Evolutionary conservation across 2,797 vertebrate genomes (phyloP).

Genomic region (Siniperca obscura): DNA sequence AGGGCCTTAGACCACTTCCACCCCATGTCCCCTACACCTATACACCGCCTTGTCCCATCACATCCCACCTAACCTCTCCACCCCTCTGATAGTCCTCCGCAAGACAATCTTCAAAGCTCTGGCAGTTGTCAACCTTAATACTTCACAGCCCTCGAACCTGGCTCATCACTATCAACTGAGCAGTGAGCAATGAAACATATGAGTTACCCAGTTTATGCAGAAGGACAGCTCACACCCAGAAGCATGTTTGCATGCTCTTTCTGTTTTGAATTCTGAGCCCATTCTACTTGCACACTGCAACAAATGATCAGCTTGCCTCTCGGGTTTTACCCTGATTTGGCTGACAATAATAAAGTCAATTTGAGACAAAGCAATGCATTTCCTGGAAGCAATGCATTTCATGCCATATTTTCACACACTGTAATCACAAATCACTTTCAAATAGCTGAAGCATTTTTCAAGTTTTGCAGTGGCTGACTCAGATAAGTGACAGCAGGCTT

Average conservation of each 20-base stretch:
- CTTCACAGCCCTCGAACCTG: conserved; percentile 42
- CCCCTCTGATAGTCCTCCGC: conserved; percentile 50
- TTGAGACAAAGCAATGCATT: background rate
- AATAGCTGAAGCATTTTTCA: background rate
- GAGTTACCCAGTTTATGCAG: conserved; percentile 32
- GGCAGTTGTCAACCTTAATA: conserved; percentile 62
- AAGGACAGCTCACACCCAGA: conserved; percentile 37
- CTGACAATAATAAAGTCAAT: background rate
- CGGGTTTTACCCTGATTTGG: too few relatives aligned
- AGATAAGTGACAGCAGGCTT: background rate
- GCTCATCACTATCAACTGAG: conserved; percentile 32
- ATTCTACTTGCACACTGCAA: conserved; percentile 57
- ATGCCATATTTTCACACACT: background rate
- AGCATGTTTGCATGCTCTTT: conserved; percentile 44
- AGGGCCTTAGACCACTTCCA: conserved; percentile 5
- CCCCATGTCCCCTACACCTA: conserved; percentile 22
- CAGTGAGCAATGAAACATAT: conserved; percentile 15
- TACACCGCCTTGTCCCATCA: conserved; percentile 17
- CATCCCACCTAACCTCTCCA: conserved; percentile 43
- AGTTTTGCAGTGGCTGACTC: background rate
- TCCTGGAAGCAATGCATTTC: background rate
- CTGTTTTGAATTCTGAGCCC: conserved; percentile 70
- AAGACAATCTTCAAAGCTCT: conserved; percentile 58
- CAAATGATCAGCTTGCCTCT: conserved; percentile 7
- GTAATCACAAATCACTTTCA: background rate